These are phyloP conservation scores for Heterotis niloticus DNA, from an alignment of 2,113 vertebrate genomes.

Conservation along the genomic window DNA sequence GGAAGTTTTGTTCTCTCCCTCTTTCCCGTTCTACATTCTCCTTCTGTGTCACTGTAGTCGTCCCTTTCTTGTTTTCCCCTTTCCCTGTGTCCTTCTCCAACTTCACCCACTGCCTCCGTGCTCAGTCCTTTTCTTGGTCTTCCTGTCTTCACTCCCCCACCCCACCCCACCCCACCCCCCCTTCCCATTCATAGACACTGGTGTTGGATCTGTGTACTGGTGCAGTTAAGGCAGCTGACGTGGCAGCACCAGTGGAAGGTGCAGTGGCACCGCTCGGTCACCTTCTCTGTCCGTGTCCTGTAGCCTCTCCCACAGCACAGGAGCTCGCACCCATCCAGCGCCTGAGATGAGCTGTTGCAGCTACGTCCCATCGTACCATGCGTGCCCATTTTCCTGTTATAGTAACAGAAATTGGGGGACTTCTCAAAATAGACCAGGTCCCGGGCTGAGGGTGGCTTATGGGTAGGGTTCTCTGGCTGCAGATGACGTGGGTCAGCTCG, in stretches of 20 bases:
- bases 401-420: conserved; percentile 95
- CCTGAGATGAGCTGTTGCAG: conserved; percentile 93
- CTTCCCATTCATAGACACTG: conserved; percentile 81
- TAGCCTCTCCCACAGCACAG: conserved; percentile 93
- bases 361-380: conserved; percentile 80
- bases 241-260: conserved; percentile 99
- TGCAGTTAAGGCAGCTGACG: conserved; percentile 98
- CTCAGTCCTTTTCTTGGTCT: not conserved
- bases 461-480: conserved; percentile 88
- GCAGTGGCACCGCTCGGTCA: conserved; percentile 95
- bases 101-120: not conserved
- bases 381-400: conserved; percentile 81
- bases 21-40: not conserved
- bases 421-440: conserved; percentile 98
- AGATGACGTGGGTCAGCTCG: conserved; percentile 81
- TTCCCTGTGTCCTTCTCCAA: not conserved
- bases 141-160: not conserved
- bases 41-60: not conserved
- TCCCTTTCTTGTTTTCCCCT: not conserved
- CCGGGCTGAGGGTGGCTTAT: conserved; percentile 84
- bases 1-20: not conserved
- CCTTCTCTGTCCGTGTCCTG: conserved; percentile 79
- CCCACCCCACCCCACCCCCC: not conserved
- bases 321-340: conserved; percentile 91
- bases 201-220: conserved; percentile 84